Conservation (phyloP, 2,888 invertebrate genomes). For the Lithophane leautieri region DNA sequence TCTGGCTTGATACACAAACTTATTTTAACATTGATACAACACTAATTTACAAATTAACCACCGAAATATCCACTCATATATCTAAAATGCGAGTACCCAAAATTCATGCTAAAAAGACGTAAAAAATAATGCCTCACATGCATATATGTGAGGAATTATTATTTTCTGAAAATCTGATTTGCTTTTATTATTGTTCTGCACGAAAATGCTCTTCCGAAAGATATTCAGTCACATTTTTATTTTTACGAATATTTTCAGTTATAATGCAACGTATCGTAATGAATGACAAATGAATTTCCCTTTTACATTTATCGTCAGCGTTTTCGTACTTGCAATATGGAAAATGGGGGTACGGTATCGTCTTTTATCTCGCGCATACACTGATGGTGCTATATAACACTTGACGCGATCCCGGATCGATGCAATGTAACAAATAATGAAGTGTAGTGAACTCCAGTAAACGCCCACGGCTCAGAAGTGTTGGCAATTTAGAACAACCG, state of each 20-base stretch:
- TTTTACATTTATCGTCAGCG: slow-evolving; percentile 42
- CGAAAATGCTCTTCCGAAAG: slow-evolving; percentile 18
- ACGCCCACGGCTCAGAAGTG: slow-evolving; percentile 82
- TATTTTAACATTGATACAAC: slow-evolving; percentile 66
- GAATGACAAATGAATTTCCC: slow-evolving; percentile 45
- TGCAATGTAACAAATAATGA: slow-evolving; percentile 85
- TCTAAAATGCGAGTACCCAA: not conserved
- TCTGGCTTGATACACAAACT: slow-evolving; percentile 74
- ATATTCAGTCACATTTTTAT: slow-evolving; percentile 16
- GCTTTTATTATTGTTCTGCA: slow-evolving; percentile 13
- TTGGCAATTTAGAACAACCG: slow-evolving; percentile 87
- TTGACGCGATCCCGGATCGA: slow-evolving; percentile 76
- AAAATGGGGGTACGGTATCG: slow-evolving; percentile 36
- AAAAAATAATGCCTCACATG: too few species aligned
- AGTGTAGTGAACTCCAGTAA: slow-evolving; percentile 82
- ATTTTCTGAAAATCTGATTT: slow-evolving; percentile 18
- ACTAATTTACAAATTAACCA: slow-evolving; percentile 21
- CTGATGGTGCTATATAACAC: slow-evolving; percentile 59
- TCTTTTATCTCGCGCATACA: slow-evolving; percentile 42
- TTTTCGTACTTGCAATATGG: slow-evolving; percentile 40
- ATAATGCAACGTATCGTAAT: slow-evolving; percentile 37
- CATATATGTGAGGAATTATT: not conserved
- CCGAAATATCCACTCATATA: not conserved
- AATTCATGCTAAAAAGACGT: not conserved
- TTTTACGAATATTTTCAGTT: slow-evolving; percentile 30